Percentiles rank a stretch among this genome's conserved stretches.
These are phyloP conservation scores for Triplophysa rosa DNA, from an alignment of 2,113 vertebrate genomes.

Conservation along the genomic window DNA sequence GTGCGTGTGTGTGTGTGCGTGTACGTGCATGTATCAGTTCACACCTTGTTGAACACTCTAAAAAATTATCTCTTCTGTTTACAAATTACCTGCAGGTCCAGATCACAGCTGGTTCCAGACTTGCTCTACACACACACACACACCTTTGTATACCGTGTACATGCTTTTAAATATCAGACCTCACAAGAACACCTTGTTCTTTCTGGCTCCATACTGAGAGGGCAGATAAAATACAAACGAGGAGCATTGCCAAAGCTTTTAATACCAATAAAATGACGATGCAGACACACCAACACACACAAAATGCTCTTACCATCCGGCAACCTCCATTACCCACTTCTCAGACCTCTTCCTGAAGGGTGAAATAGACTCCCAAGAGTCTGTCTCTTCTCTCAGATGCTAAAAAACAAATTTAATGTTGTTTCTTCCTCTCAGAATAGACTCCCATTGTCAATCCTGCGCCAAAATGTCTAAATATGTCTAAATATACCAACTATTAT, in stretches of 20 bases:
- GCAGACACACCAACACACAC: neutral
- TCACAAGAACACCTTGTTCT: neutral
- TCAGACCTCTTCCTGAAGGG: slow-evolving; percentile 46
- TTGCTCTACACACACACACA: slow-evolving; percentile 6
- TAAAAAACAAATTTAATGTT: slow-evolving; percentile 5
- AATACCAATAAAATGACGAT: slow-evolving; percentile 3
- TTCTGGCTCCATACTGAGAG: neutral
- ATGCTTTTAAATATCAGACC: slow-evolving; percentile 25
- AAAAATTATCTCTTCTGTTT: slow-evolving; percentile 44
- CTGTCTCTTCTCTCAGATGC: slow-evolving; percentile 11
- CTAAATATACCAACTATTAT: neutral
- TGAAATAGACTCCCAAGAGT: slow-evolving; percentile 6
- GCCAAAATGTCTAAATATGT: slow-evolving; percentile 11
- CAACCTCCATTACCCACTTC: slow-evolving; percentile 32
- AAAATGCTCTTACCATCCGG: slow-evolving; percentile 34
- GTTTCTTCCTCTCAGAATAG: neutral
- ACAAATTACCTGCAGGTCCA: slow-evolving; percentile 45
- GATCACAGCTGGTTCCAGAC: slow-evolving; percentile 12
- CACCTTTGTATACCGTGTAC: slow-evolving; percentile 1
- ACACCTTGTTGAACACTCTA: slow-evolving; percentile 29
- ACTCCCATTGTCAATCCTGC: neutral
- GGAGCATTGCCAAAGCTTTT: neutral
- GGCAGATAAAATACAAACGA: slow-evolving; percentile 11
- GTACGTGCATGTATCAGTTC: neutral
- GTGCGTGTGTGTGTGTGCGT: too few relatives aligned